Base-by-base conservation (phyloP, 2,797 vertebrate species). In the Phrynocephalus vlangalii region DNA sequence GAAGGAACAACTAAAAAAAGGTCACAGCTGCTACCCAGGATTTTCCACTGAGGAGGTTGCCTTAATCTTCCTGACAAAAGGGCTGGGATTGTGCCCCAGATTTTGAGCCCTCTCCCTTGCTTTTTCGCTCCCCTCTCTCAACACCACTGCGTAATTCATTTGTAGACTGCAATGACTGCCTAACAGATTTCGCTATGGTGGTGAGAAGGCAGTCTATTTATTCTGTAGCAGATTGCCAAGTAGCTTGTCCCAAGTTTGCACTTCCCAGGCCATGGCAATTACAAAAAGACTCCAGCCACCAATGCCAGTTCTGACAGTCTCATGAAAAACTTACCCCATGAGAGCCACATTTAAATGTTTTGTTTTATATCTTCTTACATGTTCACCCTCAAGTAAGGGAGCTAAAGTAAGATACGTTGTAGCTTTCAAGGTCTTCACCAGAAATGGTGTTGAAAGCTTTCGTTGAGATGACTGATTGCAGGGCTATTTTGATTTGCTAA, bases 401-500 rank as follows among this genome's bases (percentile, higher is more conserved):
- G 33, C 33, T 33, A 33, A 33, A 33, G 33, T 33, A 33, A 33
- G 33, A 33, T 33, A 33, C 70, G 67, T 26, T 26, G 63, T 81
- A 60, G 30, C 26, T 72, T 84, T 66, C 76, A 84, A 73, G 16
- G 72, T 84, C 83, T 80, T 80, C 50, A 75, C 26, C 77, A 30
- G 33, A 68, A 18, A 52, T 20, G 30, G 77, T 88, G 83, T 76
- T 85, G n/a, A 88, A 81, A 85, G 50, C 77, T 48, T 84, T 28
- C 16, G 38, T 67, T 28, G 44, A 75, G 60, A 85, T 76, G 60
- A 81, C 79, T 66, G 56, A 88, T 52, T 66, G 52, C 48, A 30
- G 60, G 44, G 60, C 77, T 85, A 73, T 85, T 85, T 88, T 84
- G 60, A 80, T 88, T 76, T 81, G 70, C 68, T 85, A 85, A 84